Evolutionary conservation across 92 coral and sea anemone genomes (phyloP).

Genomic region (Ricordea florida): DNA sequence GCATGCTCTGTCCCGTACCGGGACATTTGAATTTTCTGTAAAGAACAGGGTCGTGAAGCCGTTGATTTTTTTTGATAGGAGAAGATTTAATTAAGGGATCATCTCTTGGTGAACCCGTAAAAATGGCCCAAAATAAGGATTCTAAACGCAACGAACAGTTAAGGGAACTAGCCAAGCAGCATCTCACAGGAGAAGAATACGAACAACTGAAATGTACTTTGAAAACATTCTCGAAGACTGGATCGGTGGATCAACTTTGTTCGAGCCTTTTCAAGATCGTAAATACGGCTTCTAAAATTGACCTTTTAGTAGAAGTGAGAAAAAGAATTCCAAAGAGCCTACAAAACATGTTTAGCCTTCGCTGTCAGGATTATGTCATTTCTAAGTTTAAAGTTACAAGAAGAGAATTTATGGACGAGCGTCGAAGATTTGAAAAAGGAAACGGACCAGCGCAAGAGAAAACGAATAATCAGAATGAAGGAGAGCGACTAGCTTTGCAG

Average conservation of each 20-base stretch:
- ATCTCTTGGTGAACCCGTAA: no score
- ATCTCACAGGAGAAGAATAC: constrained; percentile 36
- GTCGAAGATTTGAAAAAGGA: not conserved
- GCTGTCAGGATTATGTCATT: constrained; percentile 13
- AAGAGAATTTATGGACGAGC: not conserved
- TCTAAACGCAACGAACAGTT: not conserved
- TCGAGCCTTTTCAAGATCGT: constrained; percentile 42
- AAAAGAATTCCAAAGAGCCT: constrained; percentile 47
- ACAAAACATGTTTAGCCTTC: constrained; percentile 43
- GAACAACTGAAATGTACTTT: constrained; percentile 37
- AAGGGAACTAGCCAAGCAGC: constrained; percentile 36
- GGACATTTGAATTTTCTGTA: no score
- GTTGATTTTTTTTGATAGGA: no score
- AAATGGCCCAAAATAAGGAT: not conserved
- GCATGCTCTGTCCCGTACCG: no score
- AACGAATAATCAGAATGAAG: constrained; percentile 3
- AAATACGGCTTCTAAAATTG: constrained; percentile 41
- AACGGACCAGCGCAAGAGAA: constrained; percentile 24
- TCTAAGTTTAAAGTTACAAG: not conserved
- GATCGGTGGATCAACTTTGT: constrained; percentile 45
- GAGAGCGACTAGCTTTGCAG: not conserved
- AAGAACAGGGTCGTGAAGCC: no score
- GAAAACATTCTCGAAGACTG: constrained; percentile 48
- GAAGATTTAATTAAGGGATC: no score
- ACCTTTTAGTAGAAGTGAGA: constrained; percentile 46